Percentiles rank a stretch among this genome's conserved stretches.
phyloP scores from a whole-genome alignment of 2,888 invertebrate species.

The Aspidiotus rigidus region DNA sequence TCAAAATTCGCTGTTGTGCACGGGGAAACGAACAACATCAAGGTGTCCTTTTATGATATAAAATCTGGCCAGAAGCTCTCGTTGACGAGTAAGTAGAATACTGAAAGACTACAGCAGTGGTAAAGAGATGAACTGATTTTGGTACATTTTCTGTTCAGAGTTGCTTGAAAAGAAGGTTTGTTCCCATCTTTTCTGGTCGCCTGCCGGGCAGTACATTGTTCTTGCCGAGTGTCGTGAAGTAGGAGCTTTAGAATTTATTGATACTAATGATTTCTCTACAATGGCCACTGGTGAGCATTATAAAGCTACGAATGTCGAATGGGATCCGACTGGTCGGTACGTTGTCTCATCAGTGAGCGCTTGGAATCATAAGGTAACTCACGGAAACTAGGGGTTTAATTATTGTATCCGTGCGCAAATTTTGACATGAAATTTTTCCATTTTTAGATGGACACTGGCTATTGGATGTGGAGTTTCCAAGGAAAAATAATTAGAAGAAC shows the following conservation, averaged over 20 bases:
- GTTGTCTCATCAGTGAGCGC: conserved; percentile 90
- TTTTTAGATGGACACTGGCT: conserved; percentile 59
- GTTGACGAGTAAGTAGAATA: conserved; percentile 63
- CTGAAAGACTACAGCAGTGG: background rate
- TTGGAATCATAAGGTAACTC: conserved; percentile 80
- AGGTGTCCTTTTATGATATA: conserved; percentile 85
- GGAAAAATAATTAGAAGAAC: conserved; percentile 65
- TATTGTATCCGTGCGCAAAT: background rate
- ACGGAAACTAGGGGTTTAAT: background rate
- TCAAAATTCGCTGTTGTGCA: conserved; percentile 94
- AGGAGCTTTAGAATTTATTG: conserved; percentile 88
- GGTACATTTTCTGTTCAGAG: conserved; percentile 41
- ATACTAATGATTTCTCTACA: conserved; percentile 89
- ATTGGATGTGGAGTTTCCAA: conserved; percentile 98
- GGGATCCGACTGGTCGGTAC: conserved; percentile 98
- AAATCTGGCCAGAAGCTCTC: conserved; percentile 83
- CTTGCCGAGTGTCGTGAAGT: conserved; percentile 78
- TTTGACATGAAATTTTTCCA: conserved; percentile 16
- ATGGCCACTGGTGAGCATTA: conserved; percentile 92
- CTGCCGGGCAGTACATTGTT: conserved; percentile 88
- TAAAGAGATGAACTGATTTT: background rate
- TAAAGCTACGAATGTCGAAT: conserved; percentile 89
- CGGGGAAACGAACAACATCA: conserved; percentile 75
- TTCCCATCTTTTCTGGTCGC: conserved; percentile 93
- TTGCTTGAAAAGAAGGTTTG: conserved; percentile 71